Evolutionary conservation across 1,140 invertebrate genomes (phyloP).

Genomic region (Hirudo medicinalis): DNA sequence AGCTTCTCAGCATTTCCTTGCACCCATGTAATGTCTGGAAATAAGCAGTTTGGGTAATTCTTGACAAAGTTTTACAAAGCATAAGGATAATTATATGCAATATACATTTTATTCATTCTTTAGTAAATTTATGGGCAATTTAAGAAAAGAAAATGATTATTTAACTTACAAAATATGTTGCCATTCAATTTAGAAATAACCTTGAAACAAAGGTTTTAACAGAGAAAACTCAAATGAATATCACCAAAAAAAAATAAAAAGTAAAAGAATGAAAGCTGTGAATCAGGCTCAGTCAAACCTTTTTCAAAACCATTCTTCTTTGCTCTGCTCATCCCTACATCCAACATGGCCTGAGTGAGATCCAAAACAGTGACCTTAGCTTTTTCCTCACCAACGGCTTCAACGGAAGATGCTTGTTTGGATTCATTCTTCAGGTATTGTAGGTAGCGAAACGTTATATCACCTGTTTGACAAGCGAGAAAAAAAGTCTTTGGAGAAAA

Average conservation of each 20-base stretch:
- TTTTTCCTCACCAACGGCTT: constrained; percentile 2
- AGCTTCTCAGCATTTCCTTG: constrained; percentile 80
- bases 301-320: constrained; percentile 41
- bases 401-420: constrained; percentile 13
- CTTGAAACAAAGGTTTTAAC: too few species aligned
- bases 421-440: constrained; percentile 28
- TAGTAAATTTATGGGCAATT: too few species aligned
- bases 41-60: not conserved
- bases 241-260: not conserved
- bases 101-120: too few species aligned
- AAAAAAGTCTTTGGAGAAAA: not conserved
- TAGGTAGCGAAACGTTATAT: constrained; percentile 43
- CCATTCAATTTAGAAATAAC: too few species aligned
- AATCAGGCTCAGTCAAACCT: constrained; percentile 24
- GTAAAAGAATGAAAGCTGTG: not conserved
- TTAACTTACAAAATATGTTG: too few species aligned
- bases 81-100: too few species aligned
- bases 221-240: too few species aligned
- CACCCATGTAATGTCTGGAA: constrained; percentile 57
- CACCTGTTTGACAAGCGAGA: constrained; percentile 31
- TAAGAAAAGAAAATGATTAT: too few species aligned
- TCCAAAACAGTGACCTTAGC: constrained; percentile 68
- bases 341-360: constrained; percentile 87
- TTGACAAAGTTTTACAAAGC: too few species aligned
- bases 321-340: constrained; percentile 70